phyloP scores from a whole-genome alignment of 2,113 vertebrate genomes.

The Polypterus bichir region DNA sequence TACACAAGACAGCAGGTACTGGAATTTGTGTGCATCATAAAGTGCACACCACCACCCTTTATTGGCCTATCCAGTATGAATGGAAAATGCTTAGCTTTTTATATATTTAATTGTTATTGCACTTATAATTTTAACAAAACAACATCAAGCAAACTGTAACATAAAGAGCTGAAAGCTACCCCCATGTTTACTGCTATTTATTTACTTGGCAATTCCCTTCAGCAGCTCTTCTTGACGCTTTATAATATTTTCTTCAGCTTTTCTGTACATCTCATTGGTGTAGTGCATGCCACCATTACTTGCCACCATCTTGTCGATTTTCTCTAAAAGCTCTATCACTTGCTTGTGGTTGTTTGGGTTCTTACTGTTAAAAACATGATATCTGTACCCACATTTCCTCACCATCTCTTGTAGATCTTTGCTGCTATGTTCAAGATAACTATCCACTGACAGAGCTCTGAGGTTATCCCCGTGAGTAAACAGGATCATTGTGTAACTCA shows the following conservation, averaged over 20 bases:
- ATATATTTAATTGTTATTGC: too few relatives aligned
- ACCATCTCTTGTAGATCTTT: neutral
- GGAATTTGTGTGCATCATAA: too few relatives aligned
- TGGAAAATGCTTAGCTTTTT: too few relatives aligned
- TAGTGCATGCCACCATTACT: constrained; percentile 8
- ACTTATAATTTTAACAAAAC: too few relatives aligned
- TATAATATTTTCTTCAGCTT: constrained; percentile 12
- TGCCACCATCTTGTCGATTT: constrained; percentile 14
- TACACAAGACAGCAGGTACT: too few relatives aligned
- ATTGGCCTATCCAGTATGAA: too few relatives aligned
- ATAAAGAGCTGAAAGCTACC: too few relatives aligned
- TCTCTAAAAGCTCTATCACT: neutral
- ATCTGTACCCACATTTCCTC: constrained; percentile 13
- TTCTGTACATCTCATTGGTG: constrained; percentile 10
- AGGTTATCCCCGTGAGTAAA: constrained; percentile 9
- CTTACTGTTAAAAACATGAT: constrained; percentile 7
- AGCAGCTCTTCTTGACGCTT: neutral
- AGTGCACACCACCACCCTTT: too few relatives aligned
- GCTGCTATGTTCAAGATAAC: neutral
- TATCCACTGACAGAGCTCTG: neutral
- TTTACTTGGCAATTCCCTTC: too few relatives aligned
- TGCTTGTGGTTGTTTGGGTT: neutral
- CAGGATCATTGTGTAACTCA: constrained; percentile 13
- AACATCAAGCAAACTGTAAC: too few relatives aligned
- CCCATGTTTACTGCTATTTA: too few relatives aligned